Evolutionary conservation across 2,888 invertebrate genomes (phyloP), one percentile per base, ranked within the genome.

Genomic region (Xanthia togata): DNA sequence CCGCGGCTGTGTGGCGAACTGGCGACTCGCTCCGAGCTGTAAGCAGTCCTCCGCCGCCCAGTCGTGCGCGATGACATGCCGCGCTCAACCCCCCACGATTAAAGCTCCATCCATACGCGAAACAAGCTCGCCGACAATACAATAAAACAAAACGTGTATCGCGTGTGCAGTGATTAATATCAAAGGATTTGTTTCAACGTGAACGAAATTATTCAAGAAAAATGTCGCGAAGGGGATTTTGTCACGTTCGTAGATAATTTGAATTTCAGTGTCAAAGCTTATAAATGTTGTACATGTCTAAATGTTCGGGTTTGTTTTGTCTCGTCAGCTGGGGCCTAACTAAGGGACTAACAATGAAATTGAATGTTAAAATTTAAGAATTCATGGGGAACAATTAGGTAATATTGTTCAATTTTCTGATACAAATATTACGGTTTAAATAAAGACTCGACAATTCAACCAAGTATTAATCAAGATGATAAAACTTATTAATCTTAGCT

Each of bases 161-260:
- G 91, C 91, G 94, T 90, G 94, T 93, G 91, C 87, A 91, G 93
- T 94, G 93, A 81, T 74, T 74, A 85, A 79, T 79, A 78, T 70
- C 81, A 67, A 77, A 69, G 81, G 82, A 84, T 83, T 87, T 83
- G 88, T 88, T 87, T 81, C 78, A 81, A 78, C 87, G 88, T 89
- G 90, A 84, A 82, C 82, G 85, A 84, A 87, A 81, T 86, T 79
- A 82, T 78, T 85, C 73, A 84, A 88, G 88, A 89, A 92, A 92
- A 91, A 94, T 92, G 93, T 90, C 89, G 91, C 87, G 88, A 90
- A 88, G 88, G 84, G 90, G 89, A 90, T 93, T 92, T 88, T 88
- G 90, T 91, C 93, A 96, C 94, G 96, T 96, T 96, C 95, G 96
- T 96, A 96, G 88, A 88, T 90, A 88, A 89, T 92, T 90, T 90